Evolutionary conservation across 2,113 vertebrate genomes (phyloP), one percentile per base, ranked within the genome.

Genomic region (Astatoreochromis straeleni): DNA sequence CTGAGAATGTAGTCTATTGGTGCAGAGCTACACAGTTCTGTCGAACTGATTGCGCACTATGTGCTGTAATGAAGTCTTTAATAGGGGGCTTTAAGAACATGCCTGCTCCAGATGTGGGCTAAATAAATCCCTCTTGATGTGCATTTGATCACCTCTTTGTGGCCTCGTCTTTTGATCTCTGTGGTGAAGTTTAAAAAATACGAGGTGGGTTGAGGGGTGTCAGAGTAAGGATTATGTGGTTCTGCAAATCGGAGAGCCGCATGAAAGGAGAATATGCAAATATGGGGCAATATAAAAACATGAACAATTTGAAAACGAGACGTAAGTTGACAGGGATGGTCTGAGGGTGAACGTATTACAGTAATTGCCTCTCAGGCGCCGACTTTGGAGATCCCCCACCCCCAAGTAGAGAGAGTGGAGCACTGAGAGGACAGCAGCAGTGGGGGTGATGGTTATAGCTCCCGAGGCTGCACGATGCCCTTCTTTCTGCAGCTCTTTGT

Each of bases 131-230:
- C 58, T 79, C 85, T 89, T 91, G 88, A 95, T 95, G 93, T 92
- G 85, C 53, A 79, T 96, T 96, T 93, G 95, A 95, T 93, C 91
- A 88, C 88, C 57, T 95, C 92, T 94, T 95, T 95, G 92, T 83
- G 88, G 90, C 21, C 54, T 58, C 24, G 53, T 87, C 85, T 90
- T 96, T 95, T 96, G 94, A 96, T 96, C 89, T 95, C 16, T 86
- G 91, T 49, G 91, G 92, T 85, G 58, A 91, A 93, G 90, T 93
- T 94, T 90, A 81, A 95, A 93, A 87, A 88, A 86, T 91, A 87
- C 1, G 4, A 82, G 85, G 12, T 33, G 70, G 81, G 65, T 75
- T 13, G 82, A 63, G 60, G 73, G 75, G 63, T 9, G 57, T 73
- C 8, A 4, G 38, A 35, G 57, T 60, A 68, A 45, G 73, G 79